Evolutionary conservation across 2,797 vertebrate genomes (phyloP).

Genomic region (Sebastes goodei): DNA sequence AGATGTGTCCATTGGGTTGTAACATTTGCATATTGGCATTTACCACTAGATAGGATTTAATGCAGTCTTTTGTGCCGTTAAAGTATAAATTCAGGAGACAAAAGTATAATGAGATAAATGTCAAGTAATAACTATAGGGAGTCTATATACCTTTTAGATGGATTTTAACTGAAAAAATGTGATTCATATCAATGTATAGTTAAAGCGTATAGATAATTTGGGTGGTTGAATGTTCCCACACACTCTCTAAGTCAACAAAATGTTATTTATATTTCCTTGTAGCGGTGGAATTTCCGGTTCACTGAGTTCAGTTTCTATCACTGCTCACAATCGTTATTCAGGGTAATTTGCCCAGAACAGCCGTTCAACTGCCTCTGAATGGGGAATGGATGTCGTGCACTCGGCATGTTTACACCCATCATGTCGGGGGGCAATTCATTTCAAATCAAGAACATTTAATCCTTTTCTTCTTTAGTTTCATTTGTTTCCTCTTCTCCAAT

Average conservation of each 20-base stretch:
- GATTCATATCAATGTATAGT: neutral
- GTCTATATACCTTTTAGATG: neutral
- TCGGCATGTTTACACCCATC: conserved; percentile 1
- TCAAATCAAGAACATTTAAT: conserved; percentile 5
- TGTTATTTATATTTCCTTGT: neutral
- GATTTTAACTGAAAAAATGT: neutral
- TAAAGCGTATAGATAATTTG: neutral
- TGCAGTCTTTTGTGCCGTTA: neutral
- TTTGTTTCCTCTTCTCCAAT: neutral
- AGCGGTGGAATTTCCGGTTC: neutral
- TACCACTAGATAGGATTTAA: neutral
- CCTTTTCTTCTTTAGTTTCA: neutral
- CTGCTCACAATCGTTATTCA: neutral
- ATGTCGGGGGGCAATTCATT: neutral
- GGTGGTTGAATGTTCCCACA: neutral
- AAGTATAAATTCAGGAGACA: neutral
- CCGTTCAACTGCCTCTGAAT: neutral
- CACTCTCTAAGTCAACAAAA: neutral
- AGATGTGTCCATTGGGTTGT: neutral
- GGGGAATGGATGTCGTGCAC: too few relatives aligned
- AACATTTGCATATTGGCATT: neutral
- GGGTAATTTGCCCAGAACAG: neutral
- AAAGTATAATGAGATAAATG: neutral
- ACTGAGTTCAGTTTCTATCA: conserved; percentile 10
- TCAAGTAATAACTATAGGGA: neutral